These are phyloP conservation scores for Lingula anatina DNA, from an alignment of 2,888 invertebrate species.

Conservation along the genomic window DNA sequence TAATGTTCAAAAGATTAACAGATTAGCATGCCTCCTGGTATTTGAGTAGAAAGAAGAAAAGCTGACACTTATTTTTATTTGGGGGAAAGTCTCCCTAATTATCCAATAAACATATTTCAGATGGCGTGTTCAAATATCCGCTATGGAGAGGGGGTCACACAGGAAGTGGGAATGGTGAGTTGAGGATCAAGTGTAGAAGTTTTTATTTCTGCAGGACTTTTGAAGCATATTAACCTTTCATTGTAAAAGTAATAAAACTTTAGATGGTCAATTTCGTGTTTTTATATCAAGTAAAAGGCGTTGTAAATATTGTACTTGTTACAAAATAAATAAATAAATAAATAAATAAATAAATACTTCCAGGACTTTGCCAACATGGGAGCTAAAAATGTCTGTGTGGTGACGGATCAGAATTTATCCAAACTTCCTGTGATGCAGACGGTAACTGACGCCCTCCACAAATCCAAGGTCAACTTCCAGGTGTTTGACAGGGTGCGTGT, in stretches of 20 bases:
- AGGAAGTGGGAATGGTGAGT: constrained; percentile 64
- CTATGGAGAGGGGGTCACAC: constrained; percentile 82
- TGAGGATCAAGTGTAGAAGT: neutral
- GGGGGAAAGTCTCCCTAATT: too few relatives aligned
- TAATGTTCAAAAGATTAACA: too few relatives aligned
- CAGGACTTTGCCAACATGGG: constrained; percentile 72
- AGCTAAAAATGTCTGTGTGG: constrained; percentile 74
- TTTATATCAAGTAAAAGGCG: too few relatives aligned
- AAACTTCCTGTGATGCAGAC: constrained; percentile 66
- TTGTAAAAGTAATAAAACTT: neutral
- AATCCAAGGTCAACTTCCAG: constrained; percentile 67
- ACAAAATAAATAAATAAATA: neutral
- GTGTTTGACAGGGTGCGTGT: constrained; percentile 75
- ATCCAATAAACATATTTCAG: too few relatives aligned
- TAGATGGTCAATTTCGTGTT: too few relatives aligned
- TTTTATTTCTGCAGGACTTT: too few relatives aligned
- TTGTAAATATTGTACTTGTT: neutral
- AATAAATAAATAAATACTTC: constrained; percentile 6
- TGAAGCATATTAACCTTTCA: neutral
- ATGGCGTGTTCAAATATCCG: constrained; percentile 85
- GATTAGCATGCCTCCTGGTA: too few relatives aligned
- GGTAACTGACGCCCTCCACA: constrained; percentile 60
- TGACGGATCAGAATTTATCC: constrained; percentile 75
- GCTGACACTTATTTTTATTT: too few relatives aligned
- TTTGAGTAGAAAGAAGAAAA: too few relatives aligned